A percentile compares a stretch with the other conserved stretches of the same genome.
These are phyloP conservation scores for Apodemia duryi DNA, from an alignment of 2,888 invertebrate species.

Conservation along the genomic window DNA sequence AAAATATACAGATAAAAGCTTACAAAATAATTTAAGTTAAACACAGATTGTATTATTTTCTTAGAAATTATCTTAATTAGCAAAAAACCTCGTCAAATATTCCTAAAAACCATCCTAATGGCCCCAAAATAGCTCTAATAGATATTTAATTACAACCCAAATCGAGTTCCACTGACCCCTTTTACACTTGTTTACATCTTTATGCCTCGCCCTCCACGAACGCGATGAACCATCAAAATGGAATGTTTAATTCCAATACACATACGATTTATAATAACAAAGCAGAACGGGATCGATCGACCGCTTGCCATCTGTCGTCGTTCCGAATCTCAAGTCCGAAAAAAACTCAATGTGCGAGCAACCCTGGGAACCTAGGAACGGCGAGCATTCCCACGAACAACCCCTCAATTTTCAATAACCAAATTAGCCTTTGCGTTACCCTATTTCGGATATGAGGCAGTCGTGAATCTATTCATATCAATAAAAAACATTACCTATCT, in stretches of 20 bases:
- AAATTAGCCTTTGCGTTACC: constrained; percentile 81
- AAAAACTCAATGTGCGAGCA: constrained; percentile 76
- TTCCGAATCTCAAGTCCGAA: constrained; percentile 61
- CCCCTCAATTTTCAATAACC: constrained; percentile 80
- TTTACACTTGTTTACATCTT: constrained; percentile 79
- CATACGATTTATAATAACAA: constrained; percentile 48
- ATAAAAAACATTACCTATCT: constrained; percentile 69
- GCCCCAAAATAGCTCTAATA: constrained; percentile 71
- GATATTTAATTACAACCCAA: constrained; percentile 71
- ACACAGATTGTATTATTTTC: neutral
- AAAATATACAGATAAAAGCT: neutral
- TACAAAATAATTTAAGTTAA: neutral
- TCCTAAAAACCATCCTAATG: constrained; percentile 62
- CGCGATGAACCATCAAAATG: constrained; percentile 74
- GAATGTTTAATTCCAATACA: constrained; percentile 76
- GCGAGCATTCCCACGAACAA: constrained; percentile 83
- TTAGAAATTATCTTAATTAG: constrained; percentile 38
- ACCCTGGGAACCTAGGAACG: constrained; percentile 83
- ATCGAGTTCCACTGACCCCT: constrained; percentile 74
- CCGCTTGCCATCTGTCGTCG: constrained; percentile 79
- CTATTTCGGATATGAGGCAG: constrained; percentile 79
- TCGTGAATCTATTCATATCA: constrained; percentile 75
- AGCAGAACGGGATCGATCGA: constrained; percentile 65
- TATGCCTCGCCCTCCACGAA: constrained; percentile 58
- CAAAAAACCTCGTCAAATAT: constrained; percentile 41